phyloP scores from a whole-genome alignment of 1,140 invertebrate genomes.

The Stegodyphus mimosarum region DNA sequence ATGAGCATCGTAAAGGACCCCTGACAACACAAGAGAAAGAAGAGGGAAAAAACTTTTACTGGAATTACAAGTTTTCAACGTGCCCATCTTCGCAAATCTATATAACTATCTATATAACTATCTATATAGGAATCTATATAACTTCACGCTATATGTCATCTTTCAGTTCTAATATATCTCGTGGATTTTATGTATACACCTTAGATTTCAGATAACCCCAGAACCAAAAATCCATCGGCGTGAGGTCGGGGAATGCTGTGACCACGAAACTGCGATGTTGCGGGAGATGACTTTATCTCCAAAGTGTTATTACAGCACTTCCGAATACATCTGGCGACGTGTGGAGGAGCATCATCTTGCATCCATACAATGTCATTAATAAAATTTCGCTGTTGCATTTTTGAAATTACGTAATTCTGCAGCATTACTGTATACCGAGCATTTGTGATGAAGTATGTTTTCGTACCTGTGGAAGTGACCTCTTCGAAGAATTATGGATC shows the following conservation, averaged over 20 bases:
- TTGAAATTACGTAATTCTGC: background rate
- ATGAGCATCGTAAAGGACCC: no score
- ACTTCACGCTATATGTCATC: background rate
- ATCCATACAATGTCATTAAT: background rate
- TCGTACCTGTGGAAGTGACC: background rate
- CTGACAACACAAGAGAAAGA: no score
- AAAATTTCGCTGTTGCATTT: background rate
- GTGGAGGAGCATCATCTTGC: background rate
- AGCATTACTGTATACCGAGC: background rate
- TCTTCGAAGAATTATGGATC: background rate
- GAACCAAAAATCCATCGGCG: background rate
- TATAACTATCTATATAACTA: background rate
- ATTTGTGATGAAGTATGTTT: background rate
- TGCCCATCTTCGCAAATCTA: background rate
- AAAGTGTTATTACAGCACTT: background rate
- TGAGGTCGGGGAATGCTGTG: background rate
- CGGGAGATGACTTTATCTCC: background rate
- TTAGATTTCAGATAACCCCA: background rate
- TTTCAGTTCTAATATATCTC: background rate
- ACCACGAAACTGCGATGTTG: background rate
- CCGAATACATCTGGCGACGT: background rate
- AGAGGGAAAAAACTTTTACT: no score
- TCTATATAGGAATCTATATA: background rate
- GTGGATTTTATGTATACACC: background rate
- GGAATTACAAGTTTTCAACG: no score